These are phyloP conservation scores for Tortricodes alternella DNA, from an alignment of 2,888 invertebrate genomes.

Conservation along the genomic window DNA sequence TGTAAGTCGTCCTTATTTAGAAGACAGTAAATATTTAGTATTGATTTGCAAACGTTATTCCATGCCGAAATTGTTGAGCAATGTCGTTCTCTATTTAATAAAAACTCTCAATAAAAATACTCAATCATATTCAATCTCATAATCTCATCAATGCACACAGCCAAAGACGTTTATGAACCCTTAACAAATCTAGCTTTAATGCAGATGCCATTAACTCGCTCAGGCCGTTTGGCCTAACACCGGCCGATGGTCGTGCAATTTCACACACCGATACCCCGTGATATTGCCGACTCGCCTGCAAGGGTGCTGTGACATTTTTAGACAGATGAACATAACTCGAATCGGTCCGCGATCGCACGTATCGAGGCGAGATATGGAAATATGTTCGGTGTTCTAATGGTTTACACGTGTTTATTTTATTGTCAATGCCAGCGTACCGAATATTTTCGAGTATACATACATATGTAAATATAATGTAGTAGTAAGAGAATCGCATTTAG, in stretches of 20 bases:
- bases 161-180: conserved; percentile 2
- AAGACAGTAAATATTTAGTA: too few species aligned
- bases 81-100: too few species aligned
- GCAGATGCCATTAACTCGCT: conserved; percentile 42
- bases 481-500: too few species aligned
- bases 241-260: conserved; percentile 59
- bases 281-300: conserved; percentile 58
- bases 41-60: too few species aligned
- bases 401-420: too few species aligned
- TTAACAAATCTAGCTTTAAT: conserved; percentile 36
- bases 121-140: too few species aligned
- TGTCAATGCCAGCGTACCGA: too few species aligned
- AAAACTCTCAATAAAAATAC: too few species aligned
- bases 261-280: conserved; percentile 60
- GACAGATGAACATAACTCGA: conserved; percentile 26
- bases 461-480: too few species aligned
- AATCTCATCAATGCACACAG: not conserved
- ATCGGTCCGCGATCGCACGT: conserved; percentile 6
- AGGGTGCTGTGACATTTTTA: conserved; percentile 29
- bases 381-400: not conserved
- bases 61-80: too few species aligned
- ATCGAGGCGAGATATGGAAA: not conserved
- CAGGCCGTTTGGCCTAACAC: conserved; percentile 40
- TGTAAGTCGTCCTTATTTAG: too few species aligned
- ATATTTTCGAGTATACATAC: too few species aligned